Conservation (phyloP, 2,888 invertebrate species). For the Temnothorax rugatulus region DNA sequence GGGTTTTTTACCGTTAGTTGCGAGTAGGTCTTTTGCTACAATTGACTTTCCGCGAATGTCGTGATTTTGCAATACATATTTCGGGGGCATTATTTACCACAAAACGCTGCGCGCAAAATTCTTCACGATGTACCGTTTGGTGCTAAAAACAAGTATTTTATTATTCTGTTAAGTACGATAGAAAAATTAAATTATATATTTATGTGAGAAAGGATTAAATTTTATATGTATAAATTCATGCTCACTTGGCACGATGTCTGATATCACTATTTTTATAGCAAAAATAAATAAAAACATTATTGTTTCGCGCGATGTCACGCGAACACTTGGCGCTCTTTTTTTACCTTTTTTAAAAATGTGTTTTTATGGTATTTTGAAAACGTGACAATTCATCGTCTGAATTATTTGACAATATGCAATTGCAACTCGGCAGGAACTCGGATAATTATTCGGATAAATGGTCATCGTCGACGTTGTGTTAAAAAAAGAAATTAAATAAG, state of each 20-base stretch:
- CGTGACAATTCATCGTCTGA: neutral
- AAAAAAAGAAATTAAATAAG: neutral
- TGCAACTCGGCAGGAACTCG: neutral
- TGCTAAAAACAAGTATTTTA: conserved; percentile 23
- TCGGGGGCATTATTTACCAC: conserved; percentile 77
- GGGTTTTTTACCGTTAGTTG: conserved; percentile 28
- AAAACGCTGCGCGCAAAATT: conserved; percentile 20
- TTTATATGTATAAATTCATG: no score
- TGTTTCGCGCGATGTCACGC: no score
- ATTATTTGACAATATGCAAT: neutral
- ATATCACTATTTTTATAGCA: no score
- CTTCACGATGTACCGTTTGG: conserved; percentile 12
- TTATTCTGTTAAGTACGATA: no score
- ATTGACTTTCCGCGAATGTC: conserved; percentile 51
- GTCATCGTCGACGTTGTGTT: neutral
- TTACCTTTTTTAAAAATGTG: no score
- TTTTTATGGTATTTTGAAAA: neutral
- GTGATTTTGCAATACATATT: conserved; percentile 64
- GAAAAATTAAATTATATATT: no score
- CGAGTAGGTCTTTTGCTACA: conserved; percentile 47
- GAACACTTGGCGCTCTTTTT: no score
- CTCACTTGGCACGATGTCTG: no score
- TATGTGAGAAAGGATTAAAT: no score
- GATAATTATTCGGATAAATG: neutral
- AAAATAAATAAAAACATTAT: no score